phyloP scores from a whole-genome alignment of 2,797 vertebrate species.

The Enoplosus armatus region DNA sequence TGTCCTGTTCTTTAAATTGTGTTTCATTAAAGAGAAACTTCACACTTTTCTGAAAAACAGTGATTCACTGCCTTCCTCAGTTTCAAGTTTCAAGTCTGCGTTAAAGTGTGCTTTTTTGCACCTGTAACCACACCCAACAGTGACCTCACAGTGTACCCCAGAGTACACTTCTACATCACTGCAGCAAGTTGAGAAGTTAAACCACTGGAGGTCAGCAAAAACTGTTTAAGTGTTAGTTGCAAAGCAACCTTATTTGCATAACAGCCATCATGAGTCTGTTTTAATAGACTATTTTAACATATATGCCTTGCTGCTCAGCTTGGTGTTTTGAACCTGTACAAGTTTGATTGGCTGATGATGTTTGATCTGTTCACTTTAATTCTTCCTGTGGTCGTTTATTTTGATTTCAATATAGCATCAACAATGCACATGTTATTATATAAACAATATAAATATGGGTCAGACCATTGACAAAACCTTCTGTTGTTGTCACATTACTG shows the following conservation, averaged over 20 bases:
- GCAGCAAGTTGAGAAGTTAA: background rate
- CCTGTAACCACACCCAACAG: background rate
- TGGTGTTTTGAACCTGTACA: background rate
- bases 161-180: background rate
- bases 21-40: background rate
- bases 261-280: background rate
- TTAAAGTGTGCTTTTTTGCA: background rate
- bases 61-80: background rate
- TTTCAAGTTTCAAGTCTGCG: background rate
- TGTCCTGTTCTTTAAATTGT: background rate
- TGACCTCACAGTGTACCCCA: background rate
- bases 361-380: background rate
- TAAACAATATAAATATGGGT: background rate
- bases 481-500: background rate
- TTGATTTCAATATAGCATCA: background rate
- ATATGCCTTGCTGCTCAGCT: background rate
- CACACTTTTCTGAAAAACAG: background rate
- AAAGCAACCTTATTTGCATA: background rate
- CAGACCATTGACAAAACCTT: background rate
- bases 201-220: conserved; percentile 1
- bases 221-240: background rate
- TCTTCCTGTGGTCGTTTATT: background rate
- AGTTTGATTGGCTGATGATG: background rate
- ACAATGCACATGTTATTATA: background rate
- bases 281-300: background rate